A percentile compares a stretch with the other conserved stretches of the same genome.
Conservation (phyloP, 1,140 invertebrate genomes). For the Gryon sp. region DNA sequence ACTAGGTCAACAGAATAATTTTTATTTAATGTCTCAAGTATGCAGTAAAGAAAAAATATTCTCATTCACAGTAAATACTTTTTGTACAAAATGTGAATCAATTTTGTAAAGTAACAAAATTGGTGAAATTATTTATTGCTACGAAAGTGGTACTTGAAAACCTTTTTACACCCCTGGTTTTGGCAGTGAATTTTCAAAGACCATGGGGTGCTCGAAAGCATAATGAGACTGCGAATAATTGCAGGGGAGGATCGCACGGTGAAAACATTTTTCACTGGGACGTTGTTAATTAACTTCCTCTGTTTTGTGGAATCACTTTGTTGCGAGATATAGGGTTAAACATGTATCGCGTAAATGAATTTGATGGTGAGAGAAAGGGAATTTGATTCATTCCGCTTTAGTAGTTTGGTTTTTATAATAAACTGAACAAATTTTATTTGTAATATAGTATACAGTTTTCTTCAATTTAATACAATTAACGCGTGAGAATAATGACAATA, state of each 20-base stretch:
- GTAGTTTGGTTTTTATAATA: not conserved
- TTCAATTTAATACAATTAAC: too few species aligned
- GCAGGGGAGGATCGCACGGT: constrained; percentile 12
- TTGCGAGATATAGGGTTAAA: constrained; percentile 10
- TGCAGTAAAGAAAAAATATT: too few species aligned
- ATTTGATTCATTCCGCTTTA: not conserved
- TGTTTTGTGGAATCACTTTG: constrained; percentile 8
- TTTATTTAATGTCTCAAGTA: too few species aligned
- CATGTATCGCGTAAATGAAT: constrained; percentile 17
- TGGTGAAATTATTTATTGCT: too few species aligned
- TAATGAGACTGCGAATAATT: constrained; percentile 33
- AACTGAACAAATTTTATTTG: not conserved
- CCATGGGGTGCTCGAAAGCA: not conserved
- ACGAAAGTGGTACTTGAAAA: too few species aligned
- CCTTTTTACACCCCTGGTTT: not conserved
- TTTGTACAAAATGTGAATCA: too few species aligned
- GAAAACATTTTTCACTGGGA: constrained; percentile 33
- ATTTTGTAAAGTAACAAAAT: too few species aligned
- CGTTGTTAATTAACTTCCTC: constrained; percentile 41
- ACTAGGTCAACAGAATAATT: too few species aligned
- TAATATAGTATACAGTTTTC: too few species aligned
- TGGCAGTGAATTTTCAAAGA: constrained; percentile 22
- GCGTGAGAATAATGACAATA: constrained; percentile 1
- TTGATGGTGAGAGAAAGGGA: not conserved
- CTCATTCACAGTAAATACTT: too few species aligned